Percentiles rank a stretch among this genome's conserved stretches.
These are phyloP conservation scores for Prionailurus viverrinus DNA, from an alignment of 2,113 vertebrate species.

Conservation along the genomic window DNA sequence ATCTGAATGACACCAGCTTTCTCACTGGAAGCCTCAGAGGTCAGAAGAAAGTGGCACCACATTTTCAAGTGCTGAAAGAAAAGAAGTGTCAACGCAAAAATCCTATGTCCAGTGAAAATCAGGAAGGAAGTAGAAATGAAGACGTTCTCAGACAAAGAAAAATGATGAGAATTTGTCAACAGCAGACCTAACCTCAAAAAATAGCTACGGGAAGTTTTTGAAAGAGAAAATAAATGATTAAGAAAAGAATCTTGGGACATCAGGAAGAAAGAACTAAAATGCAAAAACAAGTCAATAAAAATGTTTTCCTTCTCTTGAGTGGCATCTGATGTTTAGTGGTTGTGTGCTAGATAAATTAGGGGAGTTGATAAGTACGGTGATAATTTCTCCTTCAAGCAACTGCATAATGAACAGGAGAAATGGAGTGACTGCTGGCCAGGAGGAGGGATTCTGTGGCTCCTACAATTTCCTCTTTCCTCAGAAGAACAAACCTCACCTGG, in stretches of 20 bases:
- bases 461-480: not conserved
- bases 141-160: slow-evolving; percentile 4
- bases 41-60: not conserved
- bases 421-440: not conserved
- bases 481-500: not conserved
- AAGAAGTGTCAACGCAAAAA: not conserved
- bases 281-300: not conserved
- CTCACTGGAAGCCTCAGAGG: not conserved
- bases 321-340: not conserved
- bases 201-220: not conserved
- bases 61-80: not conserved
- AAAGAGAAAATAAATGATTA: not conserved
- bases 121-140: not conserved
- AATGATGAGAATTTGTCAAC: not conserved
- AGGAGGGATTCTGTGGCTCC: not conserved
- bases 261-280: not conserved
- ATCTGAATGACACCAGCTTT: not conserved
- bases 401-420: slow-evolving; percentile 32
- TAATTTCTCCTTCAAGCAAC: not conserved
- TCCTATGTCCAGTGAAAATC: not conserved
- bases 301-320: not conserved
- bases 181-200: not conserved
- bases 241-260: not conserved
- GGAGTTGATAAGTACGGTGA: slow-evolving; percentile 4
- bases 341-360: not conserved